Percentiles rank a stretch among this genome's conserved stretches.
phyloP scores from a whole-genome alignment of 2,797 vertebrate genomes.

The Spheniscus humboldti region DNA sequence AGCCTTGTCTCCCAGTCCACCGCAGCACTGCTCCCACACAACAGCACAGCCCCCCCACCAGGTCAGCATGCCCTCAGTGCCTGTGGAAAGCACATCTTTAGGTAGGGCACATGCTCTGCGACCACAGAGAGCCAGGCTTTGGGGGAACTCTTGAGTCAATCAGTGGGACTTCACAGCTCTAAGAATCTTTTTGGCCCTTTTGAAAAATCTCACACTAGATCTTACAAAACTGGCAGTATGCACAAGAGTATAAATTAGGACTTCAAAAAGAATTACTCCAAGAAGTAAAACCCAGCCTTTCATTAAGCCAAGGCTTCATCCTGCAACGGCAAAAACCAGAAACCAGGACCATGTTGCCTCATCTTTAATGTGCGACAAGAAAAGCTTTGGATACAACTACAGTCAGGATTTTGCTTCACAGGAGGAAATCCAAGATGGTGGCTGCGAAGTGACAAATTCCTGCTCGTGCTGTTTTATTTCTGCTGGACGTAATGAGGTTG shows the following conservation, averaged over 20 bases:
- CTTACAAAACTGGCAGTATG: not conserved
- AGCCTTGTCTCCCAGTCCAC: not conserved
- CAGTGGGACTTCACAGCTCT: not conserved
- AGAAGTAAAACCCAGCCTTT: not conserved
- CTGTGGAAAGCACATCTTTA: not conserved
- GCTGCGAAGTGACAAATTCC: not conserved
- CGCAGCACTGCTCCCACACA: not conserved
- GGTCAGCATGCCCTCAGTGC: rapidly evolving
- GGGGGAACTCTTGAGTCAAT: not conserved
- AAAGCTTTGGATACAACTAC: not conserved
- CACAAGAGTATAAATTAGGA: not conserved
- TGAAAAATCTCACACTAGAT: constrained; percentile 7
- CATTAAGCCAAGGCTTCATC: not conserved
- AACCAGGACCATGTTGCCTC: not conserved
- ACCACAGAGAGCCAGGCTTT: not conserved
- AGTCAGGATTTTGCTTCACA: not conserved
- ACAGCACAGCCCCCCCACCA: not conserved
- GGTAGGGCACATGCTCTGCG: not conserved
- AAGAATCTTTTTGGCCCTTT: not conserved
- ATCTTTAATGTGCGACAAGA: not conserved
- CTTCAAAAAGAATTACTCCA: not conserved
- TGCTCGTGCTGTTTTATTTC: not conserved
- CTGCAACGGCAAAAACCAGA: not conserved
- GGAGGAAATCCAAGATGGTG: constrained; percentile 16
- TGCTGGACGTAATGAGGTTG: not conserved